phyloP scores from a whole-genome alignment of 2,113 vertebrate genomes.

The Saimiri boliviensis region DNA sequence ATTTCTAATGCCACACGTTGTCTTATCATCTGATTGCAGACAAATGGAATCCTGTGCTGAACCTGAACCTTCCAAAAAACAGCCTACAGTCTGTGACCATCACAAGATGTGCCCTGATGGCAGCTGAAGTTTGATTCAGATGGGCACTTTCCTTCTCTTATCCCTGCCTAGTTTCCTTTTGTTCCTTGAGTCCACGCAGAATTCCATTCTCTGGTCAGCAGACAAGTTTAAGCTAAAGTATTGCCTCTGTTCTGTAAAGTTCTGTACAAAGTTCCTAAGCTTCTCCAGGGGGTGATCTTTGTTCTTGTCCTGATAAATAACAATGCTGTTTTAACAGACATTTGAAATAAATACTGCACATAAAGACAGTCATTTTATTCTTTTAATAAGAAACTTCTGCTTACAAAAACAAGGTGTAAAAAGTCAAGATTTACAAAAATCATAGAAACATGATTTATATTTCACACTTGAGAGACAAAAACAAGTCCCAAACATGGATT shows the following conservation, averaged over 20 bases:
- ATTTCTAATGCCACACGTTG: slow-evolving; percentile 38
- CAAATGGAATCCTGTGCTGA: slow-evolving; percentile 54
- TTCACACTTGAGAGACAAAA: slow-evolving; percentile 79
- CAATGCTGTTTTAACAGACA: slow-evolving; percentile 65
- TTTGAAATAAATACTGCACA: slow-evolving; percentile 73
- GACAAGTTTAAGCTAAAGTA: neutral
- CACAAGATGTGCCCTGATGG: slow-evolving; percentile 5
- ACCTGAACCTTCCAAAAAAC: slow-evolving; percentile 28
- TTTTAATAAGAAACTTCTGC: slow-evolving; percentile 87
- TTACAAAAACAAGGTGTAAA: slow-evolving; percentile 89
- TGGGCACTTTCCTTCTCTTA: neutral
- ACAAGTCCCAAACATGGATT: slow-evolving; percentile 71
- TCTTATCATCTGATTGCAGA: slow-evolving; percentile 58
- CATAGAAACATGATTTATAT: slow-evolving; percentile 85
- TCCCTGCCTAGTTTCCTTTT: neutral
- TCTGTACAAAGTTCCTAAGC: slow-evolving; percentile 36
- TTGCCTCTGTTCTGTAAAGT: slow-evolving; percentile 34
- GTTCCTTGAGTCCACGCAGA: neutral
- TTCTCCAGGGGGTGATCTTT: slow-evolving; percentile 18
- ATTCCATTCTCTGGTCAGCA: neutral
- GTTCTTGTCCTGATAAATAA: slow-evolving; percentile 39
- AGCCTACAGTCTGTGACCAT: neutral
- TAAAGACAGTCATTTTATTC: slow-evolving; percentile 47
- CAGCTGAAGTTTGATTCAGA: slow-evolving; percentile 33
- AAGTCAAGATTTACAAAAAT: slow-evolving; percentile 88